Conservation (phyloP, 2,113 vertebrate genomes). For the Thryonomys swinderianus region DNA sequence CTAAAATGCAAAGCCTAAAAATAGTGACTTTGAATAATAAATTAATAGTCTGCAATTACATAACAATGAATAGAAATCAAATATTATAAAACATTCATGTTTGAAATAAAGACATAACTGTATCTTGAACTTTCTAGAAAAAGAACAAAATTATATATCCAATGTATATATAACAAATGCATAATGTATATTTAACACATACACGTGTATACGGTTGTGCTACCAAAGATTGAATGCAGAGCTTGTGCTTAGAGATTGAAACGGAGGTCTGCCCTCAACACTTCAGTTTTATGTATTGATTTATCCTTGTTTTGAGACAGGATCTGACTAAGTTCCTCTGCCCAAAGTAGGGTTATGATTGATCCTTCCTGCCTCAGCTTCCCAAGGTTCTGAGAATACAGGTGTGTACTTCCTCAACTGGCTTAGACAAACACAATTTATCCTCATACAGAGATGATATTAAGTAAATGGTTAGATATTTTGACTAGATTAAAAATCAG, state of each 20-base stretch:
- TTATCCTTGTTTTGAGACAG: not conserved
- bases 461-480: constrained; percentile 1
- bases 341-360: not conserved
- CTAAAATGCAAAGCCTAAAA: not conserved
- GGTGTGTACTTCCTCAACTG: not conserved
- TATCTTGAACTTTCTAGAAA: not conserved
- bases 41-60: not conserved
- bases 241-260: not conserved
- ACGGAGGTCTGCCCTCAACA: not conserved
- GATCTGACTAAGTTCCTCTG: not conserved
- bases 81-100: not conserved
- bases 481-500: not conserved
- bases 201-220: not conserved
- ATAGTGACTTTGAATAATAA: not conserved
- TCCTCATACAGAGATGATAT: not conserved
- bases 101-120: not conserved
- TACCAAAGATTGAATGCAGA: not conserved
- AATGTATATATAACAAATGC: not conserved
- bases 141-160: not conserved
- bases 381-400: not conserved
- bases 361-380: not conserved
- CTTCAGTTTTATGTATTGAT: not conserved
- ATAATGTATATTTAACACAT: too few species aligned
- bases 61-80: not conserved
- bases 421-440: not conserved